Conservation (phyloP, 2,797 vertebrate species). For the Schizothorax lantsangensis region DNA sequence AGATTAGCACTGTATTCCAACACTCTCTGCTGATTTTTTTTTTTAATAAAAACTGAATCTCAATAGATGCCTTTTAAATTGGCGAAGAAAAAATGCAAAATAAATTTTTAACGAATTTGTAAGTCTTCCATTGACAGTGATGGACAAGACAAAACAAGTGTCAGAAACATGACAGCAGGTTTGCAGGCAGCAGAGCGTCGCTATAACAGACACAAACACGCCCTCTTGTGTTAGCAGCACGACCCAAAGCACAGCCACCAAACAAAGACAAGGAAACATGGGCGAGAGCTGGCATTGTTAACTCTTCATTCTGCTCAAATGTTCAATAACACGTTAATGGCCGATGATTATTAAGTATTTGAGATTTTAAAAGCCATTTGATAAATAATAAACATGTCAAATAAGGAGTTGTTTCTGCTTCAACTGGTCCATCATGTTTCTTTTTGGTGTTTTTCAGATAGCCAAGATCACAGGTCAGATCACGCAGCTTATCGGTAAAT, state of each 20-base stretch:
- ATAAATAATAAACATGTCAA: constrained; percentile 4
- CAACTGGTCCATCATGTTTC: not conserved
- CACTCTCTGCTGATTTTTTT: not conserved
- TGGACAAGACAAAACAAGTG: constrained; percentile 45
- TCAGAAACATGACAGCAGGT: constrained; percentile 45
- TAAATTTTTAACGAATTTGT: not conserved
- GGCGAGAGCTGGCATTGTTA: constrained; percentile 1
- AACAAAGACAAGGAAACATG: constrained; percentile 58
- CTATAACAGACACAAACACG: constrained; percentile 69
- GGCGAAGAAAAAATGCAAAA: not conserved
- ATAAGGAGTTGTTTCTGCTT: not conserved
- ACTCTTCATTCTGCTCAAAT: not conserved
- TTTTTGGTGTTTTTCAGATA: not conserved
- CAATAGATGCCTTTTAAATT: not conserved
- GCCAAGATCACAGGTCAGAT: not conserved
- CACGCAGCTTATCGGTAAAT: not conserved
- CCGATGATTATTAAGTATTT: not conserved
- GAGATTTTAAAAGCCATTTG: not conserved
- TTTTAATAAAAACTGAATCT: not conserved
- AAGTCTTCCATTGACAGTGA: constrained; percentile 25
- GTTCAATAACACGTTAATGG: not conserved
- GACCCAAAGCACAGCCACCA: constrained; percentile 46
- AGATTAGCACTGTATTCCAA: not conserved
- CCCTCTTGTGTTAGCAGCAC: constrained; percentile 75
- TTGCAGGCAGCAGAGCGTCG: constrained; percentile 18